Base-by-base conservation (phyloP, 2,113 vertebrate species). In the Tenrec ecaudatus region DNA sequence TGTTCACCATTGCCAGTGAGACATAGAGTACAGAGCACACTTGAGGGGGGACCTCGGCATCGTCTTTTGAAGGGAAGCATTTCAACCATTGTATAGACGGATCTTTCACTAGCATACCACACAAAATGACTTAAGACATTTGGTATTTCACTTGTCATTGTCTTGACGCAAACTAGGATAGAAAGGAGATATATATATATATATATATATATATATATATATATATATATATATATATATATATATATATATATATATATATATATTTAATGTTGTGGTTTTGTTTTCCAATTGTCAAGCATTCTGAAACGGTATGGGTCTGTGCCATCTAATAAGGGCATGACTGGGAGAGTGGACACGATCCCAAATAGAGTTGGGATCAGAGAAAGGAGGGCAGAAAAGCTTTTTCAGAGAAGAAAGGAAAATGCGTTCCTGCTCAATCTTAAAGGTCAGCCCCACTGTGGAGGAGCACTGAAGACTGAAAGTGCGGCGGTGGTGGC, bases 401-500 rank as follows among this genome's bases (percentile, higher is more conserved):
- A 40, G 23, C 14, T 60, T 82, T 47, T 79, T 22, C 68, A 86
- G 36, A 68, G 22, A 81, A 88, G 94, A 89, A 66, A 90, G 60
- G 27, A 3, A 64, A 81, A 75, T 3, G 0, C 27, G 23, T 62
- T 93, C 64, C 57, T 11, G 1, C 53, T 92, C 82, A 68, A 80
- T 78, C 73, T 94, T 87, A 76, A 95, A 40, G 27, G 81, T 95
- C 69, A 76, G 66, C 83, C 89, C 71, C 43, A 68, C 40, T 91
- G 91, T 58, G 90, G 29, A 76, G 76, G 16, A 36, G 27, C 71
- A 71, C 29, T 19, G 36, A 78, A 77, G 40, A 92, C 38, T 31
- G 33, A 91, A 80, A n/a, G 36, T 17, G 25, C 94, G 58, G 69
- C 64, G 78, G 20, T 20, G 19, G 43, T 33, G n/a, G 27, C 92